Percentiles rank a stretch among this genome's conserved stretches.
phyloP scores from a whole-genome alignment of 2,888 invertebrate genomes.

The Brenthis hecate region DNA sequence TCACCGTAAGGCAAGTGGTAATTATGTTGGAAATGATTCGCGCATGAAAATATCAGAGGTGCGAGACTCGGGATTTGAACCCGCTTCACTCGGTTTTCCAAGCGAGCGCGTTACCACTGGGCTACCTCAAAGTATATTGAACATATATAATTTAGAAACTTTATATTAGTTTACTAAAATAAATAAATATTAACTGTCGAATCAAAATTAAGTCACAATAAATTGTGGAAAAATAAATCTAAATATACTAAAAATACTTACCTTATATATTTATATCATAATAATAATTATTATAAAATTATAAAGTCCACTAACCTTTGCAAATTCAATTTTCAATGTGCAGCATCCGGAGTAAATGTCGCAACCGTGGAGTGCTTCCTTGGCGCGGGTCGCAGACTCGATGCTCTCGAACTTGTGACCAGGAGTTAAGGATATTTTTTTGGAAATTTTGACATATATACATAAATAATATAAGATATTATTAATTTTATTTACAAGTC shows the following conservation, averaged over 20 bases:
- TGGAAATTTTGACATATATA: slow-evolving; percentile 8
- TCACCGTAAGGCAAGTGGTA: too few species aligned
- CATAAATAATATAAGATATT: background rate
- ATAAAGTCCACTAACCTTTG: slow-evolving; percentile 89
- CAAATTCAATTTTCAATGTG: slow-evolving; percentile 99
- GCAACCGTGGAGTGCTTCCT: slow-evolving; percentile 97
- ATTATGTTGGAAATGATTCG: too few species aligned
- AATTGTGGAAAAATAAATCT: too few species aligned
- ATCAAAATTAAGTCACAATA: too few species aligned
- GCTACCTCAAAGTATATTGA: too few species aligned
- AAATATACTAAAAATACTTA: background rate
- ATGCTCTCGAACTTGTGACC: slow-evolving; percentile 92
- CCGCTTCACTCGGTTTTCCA: too few species aligned
- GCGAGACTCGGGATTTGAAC: too few species aligned
- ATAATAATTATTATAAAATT: background rate
- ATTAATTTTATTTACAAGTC: background rate
- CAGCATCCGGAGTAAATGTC: slow-evolving; percentile 99
- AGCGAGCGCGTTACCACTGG: too few species aligned
- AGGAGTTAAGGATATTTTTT: slow-evolving; percentile 80
- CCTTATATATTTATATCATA: background rate
- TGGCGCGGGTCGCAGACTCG: slow-evolving; percentile 96
- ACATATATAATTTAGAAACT: too few species aligned
- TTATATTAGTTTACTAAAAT: too few species aligned
- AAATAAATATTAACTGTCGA: too few species aligned
- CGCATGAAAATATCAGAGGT: too few species aligned